Evolutionary conservation across 2,113 vertebrate genomes (phyloP).

Genomic region (Symphodus melops): DNA sequence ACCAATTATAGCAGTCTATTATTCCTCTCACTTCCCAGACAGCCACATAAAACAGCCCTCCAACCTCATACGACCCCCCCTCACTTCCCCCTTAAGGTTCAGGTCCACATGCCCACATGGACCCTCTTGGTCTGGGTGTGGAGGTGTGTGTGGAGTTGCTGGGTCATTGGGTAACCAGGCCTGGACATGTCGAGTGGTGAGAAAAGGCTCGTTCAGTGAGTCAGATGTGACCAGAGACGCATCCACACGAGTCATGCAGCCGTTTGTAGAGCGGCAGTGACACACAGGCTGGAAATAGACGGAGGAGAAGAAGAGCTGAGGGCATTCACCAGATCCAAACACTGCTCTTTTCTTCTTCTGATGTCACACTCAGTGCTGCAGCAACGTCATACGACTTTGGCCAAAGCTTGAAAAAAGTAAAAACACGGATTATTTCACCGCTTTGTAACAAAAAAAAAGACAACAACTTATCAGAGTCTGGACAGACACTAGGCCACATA

Average conservation of each 20-base stretch:
- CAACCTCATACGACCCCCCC: slow-evolving; percentile 9
- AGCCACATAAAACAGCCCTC: slow-evolving; percentile 57
- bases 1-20: slow-evolving; percentile 77
- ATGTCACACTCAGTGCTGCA: neutral
- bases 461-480: too few species aligned
- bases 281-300: slow-evolving; percentile 37
- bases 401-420: neutral
- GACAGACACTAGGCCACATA: too few species aligned
- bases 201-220: slow-evolving; percentile 49
- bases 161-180: slow-evolving; percentile 59
- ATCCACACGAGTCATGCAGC: slow-evolving; percentile 51
- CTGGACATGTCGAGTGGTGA: slow-evolving; percentile 31
- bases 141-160: slow-evolving; percentile 52
- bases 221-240: slow-evolving; percentile 52
- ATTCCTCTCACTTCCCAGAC: slow-evolving; percentile 72
- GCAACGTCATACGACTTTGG: neutral
- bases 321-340: neutral
- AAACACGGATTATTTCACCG: neutral
- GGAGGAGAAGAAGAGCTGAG: slow-evolving; percentile 11
- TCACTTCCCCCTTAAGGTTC: slow-evolving; percentile 26
- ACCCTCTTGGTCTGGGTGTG: slow-evolving; percentile 31
- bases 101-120: slow-evolving; percentile 47
- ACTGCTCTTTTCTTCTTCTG: neutral
- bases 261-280: slow-evolving; percentile 28
- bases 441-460: too few species aligned